Conservation (phyloP, 2,888 invertebrate species). For the Tenthredo scrophulariae region DNA sequence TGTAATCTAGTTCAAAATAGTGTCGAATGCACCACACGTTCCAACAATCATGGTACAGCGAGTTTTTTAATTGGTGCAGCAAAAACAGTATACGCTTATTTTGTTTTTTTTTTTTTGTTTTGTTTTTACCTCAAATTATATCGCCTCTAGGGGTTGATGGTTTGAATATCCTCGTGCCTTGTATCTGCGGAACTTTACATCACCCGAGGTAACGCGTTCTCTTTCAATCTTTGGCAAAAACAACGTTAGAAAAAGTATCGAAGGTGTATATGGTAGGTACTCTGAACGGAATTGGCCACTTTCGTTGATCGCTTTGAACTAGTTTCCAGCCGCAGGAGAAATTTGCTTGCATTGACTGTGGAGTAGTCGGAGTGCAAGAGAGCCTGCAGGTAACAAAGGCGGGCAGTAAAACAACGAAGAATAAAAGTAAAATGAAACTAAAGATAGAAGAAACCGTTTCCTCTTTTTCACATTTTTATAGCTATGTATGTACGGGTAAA, state of each 20-base stretch:
- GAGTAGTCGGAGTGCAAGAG: background rate
- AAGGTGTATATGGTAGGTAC: background rate
- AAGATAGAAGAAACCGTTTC: background rate
- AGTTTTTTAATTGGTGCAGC: background rate
- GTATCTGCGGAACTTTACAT: background rate
- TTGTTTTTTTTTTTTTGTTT: background rate
- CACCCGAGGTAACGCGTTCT: background rate
- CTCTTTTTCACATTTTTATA: background rate
- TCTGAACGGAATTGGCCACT: constrained; percentile 32
- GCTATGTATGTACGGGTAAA: background rate
- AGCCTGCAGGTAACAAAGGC: constrained; percentile 19
- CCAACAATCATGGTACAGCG: constrained; percentile 20
- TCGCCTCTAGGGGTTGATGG: background rate
- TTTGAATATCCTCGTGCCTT: background rate
- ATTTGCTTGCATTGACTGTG: constrained; percentile 7
- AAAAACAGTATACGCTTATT: background rate
- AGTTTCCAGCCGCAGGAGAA: constrained; percentile 29
- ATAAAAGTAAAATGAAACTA: background rate
- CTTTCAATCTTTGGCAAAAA: constrained; percentile 16
- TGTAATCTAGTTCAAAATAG: constrained; percentile 11
- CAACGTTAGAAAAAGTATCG: constrained; percentile 1
- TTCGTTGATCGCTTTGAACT: constrained; percentile 35
- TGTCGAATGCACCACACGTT: constrained; percentile 25
- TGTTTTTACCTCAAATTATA: background rate
- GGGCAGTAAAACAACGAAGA: background rate